Percentiles rank a stretch among this genome's conserved stretches.
phyloP scores from a whole-genome alignment of 2,797 vertebrate genomes.

The Crypturellus tataupa region DNA sequence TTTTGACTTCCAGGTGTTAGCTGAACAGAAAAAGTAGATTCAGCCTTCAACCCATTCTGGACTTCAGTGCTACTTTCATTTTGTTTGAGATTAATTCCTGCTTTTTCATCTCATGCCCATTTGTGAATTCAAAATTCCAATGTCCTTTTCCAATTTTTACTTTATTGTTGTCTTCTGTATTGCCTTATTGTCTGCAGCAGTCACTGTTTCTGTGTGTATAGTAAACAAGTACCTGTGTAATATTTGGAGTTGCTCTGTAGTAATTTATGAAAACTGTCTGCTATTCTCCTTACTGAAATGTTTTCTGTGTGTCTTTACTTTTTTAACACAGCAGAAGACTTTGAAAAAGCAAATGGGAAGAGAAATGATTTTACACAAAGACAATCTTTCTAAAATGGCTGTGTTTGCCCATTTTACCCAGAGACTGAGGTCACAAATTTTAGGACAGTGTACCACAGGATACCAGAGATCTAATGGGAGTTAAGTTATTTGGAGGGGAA shows the following conservation, averaged over 20 bases:
- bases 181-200: slow-evolving; percentile 10
- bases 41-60: neutral
- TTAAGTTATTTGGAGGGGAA: neutral
- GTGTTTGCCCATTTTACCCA: rapidly evolving
- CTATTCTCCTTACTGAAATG: slow-evolving; percentile 65
- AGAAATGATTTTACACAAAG: neutral
- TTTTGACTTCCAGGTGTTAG: neutral
- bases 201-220: neutral
- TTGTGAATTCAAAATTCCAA: neutral
- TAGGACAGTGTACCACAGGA: neutral
- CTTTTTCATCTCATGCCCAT: neutral
- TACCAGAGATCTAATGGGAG: neutral
- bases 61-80: neutral
- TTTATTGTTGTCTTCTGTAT: neutral
- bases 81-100: neutral
- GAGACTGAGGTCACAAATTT: neutral
- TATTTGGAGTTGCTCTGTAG: slow-evolving; percentile 60
- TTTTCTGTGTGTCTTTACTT: slow-evolving; percentile 48
- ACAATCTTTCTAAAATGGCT: neutral
- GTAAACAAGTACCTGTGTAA: slow-evolving; percentile 33
- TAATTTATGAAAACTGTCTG: slow-evolving; percentile 66
- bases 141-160: slow-evolving; percentile 7
- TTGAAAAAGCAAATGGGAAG: slow-evolving; percentile 8
- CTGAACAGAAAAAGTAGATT: neutral
- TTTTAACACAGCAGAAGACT: slow-evolving; percentile 22